Evolutionary conservation across 2,113 vertebrate species (phyloP).

Genomic region (Bufo bufo): DNA sequence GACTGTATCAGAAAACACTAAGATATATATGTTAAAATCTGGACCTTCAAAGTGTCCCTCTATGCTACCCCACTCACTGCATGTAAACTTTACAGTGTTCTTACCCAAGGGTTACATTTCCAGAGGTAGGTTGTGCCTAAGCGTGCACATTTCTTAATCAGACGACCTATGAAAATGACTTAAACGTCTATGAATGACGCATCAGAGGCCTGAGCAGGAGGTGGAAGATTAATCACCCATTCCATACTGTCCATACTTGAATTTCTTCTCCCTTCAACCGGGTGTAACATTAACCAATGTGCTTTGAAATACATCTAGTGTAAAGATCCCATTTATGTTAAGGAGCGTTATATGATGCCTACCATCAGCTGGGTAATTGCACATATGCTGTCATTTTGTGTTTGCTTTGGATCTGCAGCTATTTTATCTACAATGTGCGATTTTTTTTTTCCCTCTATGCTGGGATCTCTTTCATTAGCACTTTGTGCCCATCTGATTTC

Average conservation of each 20-base stretch:
- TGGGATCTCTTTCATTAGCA: constrained; percentile 9
- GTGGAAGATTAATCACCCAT: neutral
- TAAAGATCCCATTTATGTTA: constrained; percentile 19
- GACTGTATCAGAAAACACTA: too few species aligned
- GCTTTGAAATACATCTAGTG: constrained; percentile 1
- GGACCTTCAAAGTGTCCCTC: too few species aligned
- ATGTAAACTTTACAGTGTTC: too few species aligned
- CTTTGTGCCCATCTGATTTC: constrained; percentile 18
- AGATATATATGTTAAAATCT: too few species aligned
- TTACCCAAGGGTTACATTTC: neutral
- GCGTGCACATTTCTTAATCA: neutral
- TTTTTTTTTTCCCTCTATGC: neutral
- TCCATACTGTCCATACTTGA: neutral
- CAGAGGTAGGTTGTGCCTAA: neutral
- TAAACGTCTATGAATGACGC: neutral
- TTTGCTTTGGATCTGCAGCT: constrained; percentile 19
- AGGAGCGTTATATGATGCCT: neutral
- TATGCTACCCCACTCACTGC: too few species aligned
- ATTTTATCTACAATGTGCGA: neutral
- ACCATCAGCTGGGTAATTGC: constrained; percentile 4
- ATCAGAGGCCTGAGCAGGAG: constrained; percentile 9
- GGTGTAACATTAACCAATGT: constrained; percentile 22
- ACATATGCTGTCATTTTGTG: neutral
- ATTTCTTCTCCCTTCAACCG: neutral
- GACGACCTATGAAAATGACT: constrained; percentile 6